Base-by-base conservation (phyloP, 2,113 vertebrate species). In the Pollimyrus isidori region DNA sequence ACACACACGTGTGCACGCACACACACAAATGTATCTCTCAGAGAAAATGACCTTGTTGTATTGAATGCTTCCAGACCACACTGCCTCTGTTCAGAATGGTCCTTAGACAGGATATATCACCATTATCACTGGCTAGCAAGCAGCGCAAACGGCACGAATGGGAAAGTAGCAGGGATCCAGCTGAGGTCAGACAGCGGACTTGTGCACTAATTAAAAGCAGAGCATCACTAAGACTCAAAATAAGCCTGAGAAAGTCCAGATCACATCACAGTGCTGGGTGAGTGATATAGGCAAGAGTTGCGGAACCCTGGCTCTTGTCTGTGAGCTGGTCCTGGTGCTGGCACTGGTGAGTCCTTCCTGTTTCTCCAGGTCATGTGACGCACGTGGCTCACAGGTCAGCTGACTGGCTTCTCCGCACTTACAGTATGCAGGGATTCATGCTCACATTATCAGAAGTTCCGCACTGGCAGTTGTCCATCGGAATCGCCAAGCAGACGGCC, bases 161-260 rank as follows among this genome's bases (percentile, higher is more conserved):
- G 50, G 26, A 56, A 56, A 56, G 49, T 53, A 53, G n/a, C 48
- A 26, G 49, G 26, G 26, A 87, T 53, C 85, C 48, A 53, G 48
- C 85, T 87, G 49, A 87, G 85, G 84, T 30, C 49, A 87, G 35
- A 87, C 85, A 53, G 48, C 50, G 50, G 26, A 30, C 50, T 87
- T 50, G 15, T 87, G 26, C 50, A 50, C 85, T 87, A 87, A 87
- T 53, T 87, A 53, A 56, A 87, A 87, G 49, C 85, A 87, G 85
- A 30, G 21, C 49, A 87, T 87, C 46, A 13, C 85, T 35, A 39
- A 87, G 50, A 49, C 82, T 26, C 49, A 5, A 52, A 87, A 52
- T 30, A 87, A 35, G n/a, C 50, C 30, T 87, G 49, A 87, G 85
- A 30, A 48, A 86, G 48, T 48, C 45, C 83, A 86, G 45, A 86